Evolutionary conservation across 2,113 vertebrate species (phyloP).

Genomic region (Cephalopterus ornatus): DNA sequence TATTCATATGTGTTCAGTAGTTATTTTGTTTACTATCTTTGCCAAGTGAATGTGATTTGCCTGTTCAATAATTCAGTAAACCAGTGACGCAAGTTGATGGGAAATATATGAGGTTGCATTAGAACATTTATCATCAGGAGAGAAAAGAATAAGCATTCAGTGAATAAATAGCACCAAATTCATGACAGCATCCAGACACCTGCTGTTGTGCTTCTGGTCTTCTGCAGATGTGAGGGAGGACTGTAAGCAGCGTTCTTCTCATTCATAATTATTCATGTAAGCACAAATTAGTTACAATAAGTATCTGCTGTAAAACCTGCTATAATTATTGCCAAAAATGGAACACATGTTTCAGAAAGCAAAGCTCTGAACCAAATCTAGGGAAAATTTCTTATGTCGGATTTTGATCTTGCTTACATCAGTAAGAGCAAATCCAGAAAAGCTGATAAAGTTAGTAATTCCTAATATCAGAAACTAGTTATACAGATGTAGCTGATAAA

Average conservation of each 20-base stretch:
- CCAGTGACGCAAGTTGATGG: conserved; percentile 16
- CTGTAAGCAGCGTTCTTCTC: not conserved
- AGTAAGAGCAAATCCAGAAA: not conserved
- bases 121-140: conserved; percentile 16
- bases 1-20: not conserved
- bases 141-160: not conserved
- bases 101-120: conserved; percentile 19
- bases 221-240: not conserved
- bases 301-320: not conserved
- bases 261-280: conserved; percentile 6
- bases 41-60: conserved; percentile 16
- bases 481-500: not conserved
- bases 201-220: conserved; percentile 8
- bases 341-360: not conserved
- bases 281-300: conserved; percentile 1
- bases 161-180: conserved; percentile 35
- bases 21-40: conserved; percentile 31
- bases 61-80: conserved; percentile 48
- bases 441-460: not conserved
- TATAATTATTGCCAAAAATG: not conserved
- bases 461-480: not conserved
- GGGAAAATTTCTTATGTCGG: not conserved
- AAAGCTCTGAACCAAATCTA: not conserved
- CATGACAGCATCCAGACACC: conserved; percentile 3
- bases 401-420: not conserved